Conservation (phyloP, 2,113 vertebrate genomes). For the Paracanthobrama guichenoti region DNA sequence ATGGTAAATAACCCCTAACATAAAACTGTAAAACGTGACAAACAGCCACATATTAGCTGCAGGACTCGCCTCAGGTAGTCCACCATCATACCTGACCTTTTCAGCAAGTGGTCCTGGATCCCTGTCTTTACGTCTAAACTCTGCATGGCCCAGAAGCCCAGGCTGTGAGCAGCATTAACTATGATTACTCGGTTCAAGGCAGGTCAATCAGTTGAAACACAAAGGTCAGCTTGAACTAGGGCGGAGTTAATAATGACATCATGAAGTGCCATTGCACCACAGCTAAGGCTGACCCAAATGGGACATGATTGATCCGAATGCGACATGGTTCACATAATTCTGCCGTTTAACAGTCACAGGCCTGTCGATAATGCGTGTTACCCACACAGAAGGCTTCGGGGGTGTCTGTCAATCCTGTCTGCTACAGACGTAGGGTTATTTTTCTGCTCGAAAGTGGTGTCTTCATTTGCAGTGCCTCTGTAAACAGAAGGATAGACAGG, state of each 20-base stretch:
- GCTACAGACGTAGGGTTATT: neutral
- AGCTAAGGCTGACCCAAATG: neutral
- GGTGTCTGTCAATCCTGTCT: neutral
- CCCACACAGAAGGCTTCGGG: neutral
- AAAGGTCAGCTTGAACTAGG: conserved; percentile 8
- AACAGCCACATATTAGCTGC: neutral
- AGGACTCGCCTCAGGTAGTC: neutral
- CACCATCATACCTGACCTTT: conserved; percentile 25
- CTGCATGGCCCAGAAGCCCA: conserved; percentile 15
- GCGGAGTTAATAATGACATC: conserved; percentile 3
- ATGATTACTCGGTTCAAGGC: conserved; percentile 1
- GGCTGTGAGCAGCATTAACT: neutral
- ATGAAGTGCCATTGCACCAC: neutral
- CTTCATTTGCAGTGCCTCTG: conserved; percentile 13
- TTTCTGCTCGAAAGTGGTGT: neutral
- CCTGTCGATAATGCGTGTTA: conserved; percentile 10
- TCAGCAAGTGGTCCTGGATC: neutral
- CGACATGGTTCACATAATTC: neutral
- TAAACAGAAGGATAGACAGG: conserved; percentile 11
- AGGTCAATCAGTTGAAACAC: neutral
- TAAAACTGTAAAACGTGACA: neutral
- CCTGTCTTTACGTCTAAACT: neutral
- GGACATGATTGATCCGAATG: conserved; percentile 2
- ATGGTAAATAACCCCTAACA: neutral
- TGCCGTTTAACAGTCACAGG: neutral